phyloP scores from a whole-genome alignment of 2,888 invertebrate species.

The Limnephilus lunatus region DNA sequence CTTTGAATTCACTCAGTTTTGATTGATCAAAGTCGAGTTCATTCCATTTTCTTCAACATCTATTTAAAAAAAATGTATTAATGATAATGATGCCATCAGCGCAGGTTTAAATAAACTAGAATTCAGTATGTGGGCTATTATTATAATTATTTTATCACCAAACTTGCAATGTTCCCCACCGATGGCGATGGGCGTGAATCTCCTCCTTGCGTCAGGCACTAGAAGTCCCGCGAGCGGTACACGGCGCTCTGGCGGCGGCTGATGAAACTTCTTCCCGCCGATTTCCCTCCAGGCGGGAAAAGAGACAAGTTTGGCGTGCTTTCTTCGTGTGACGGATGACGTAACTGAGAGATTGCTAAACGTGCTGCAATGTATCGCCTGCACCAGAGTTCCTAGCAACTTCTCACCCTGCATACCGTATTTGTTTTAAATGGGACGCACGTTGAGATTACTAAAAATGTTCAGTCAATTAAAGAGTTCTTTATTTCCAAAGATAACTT shows the following conservation, averaged over 20 bases:
- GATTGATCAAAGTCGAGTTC: not conserved
- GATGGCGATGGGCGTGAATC: not conserved
- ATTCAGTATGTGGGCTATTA: no score
- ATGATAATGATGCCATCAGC: not conserved
- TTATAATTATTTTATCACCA: not conserved
- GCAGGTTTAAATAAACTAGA: not conserved
- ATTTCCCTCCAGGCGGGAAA: conserved; percentile 33
- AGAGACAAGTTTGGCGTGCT: conserved; percentile 49
- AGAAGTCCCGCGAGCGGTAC: conserved; percentile 52
- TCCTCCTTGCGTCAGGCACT: not conserved
- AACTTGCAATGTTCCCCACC: not conserved
- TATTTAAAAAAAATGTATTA: no score
- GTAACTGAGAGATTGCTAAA: conserved; percentile 30
- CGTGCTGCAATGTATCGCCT: conserved; percentile 34
- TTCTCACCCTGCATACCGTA: conserved; percentile 4
- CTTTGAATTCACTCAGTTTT: no score
- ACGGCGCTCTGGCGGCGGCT: conserved; percentile 47
- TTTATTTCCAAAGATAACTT: not conserved
- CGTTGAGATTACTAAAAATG: not conserved
- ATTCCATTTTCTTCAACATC: not conserved
- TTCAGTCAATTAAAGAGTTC: not conserved
- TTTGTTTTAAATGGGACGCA: not conserved
- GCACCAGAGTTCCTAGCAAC: not conserved
- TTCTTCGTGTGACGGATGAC: conserved; percentile 40
- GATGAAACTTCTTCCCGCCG: conserved; percentile 33